Evolutionary conservation across 2,113 vertebrate species (phyloP), one percentile per base, ranked within the genome.

Genomic region (Leptobrachium leishanense): DNA sequence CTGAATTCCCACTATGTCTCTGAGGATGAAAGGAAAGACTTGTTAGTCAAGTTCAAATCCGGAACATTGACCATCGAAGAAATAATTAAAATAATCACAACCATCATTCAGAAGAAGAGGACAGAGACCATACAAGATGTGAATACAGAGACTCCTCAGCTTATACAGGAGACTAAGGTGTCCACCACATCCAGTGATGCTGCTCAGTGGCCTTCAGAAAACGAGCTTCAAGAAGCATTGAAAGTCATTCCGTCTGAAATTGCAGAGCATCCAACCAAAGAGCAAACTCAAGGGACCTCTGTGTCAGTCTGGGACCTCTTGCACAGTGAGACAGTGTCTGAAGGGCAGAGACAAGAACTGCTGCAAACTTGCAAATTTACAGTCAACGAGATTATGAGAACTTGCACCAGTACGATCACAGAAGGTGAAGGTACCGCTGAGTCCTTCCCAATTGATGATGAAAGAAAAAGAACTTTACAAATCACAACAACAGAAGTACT

Each of bases 11-110:
- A 57, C 1, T 54, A 86, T 3, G 2, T 90, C 44, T 84, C 85
- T 0, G 86, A 85, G 2, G 81, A 59, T 5, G 90, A 85, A 86
- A 87, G 93, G 9, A 89, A 90, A 81, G 87, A 92, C 73, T 85
- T 94, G 82, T 86, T 95, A 76, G 90, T 90, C 76, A 83, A 90
- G 13, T 94, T 90, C 84, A 89, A 86, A 41, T 89, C 91, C 1
- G 89, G 87, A 62, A 86, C 86, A 6, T 87, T 94, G 74, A 91
- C 83, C 65, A 81, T 90, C 0, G 90, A 89, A 11, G 81, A 92
- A 85, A 89, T 95, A 59, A 87, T 79, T 46, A 3, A 79, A 0
- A 88, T 82, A 2, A 86, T 94, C 82, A 15, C 88, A 39, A 64
- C 85, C 40, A 85, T 89, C 3, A 82, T 95, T 31, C 83, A 72